Conservation (phyloP, 2,113 vertebrate genomes). For the Xiphophorus maculatus region DNA sequence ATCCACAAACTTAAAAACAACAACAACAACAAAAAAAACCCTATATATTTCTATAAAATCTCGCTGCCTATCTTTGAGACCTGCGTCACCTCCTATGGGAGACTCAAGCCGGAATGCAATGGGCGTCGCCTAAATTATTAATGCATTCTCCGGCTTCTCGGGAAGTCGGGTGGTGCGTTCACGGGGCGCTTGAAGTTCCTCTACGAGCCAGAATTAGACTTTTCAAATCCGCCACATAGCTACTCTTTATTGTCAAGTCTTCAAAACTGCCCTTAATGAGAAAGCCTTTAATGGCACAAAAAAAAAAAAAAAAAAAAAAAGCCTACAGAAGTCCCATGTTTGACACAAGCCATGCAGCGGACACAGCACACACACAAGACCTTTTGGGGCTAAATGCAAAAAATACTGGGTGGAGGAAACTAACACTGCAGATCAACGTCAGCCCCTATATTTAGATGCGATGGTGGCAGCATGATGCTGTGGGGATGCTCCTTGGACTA, state of each 20-base stretch:
- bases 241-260: neutral
- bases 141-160: neutral
- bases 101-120: conserved; percentile 9
- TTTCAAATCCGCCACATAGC: neutral
- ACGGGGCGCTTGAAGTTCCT: neutral
- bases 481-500: neutral
- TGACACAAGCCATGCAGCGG: neutral
- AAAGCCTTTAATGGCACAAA: neutral
- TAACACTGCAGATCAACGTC: neutral
- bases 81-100: conserved; percentile 52
- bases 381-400: neutral
- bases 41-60: neutral
- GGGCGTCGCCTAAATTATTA: conserved; percentile 14
- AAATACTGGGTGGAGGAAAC: neutral
- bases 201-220: neutral
- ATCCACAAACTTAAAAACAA: too few relatives aligned
- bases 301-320: neutral
- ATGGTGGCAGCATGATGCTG: neutral
- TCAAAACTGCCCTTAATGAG: neutral
- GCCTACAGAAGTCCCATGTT: neutral
- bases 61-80: conserved; percentile 6
- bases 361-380: neutral
- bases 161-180: conserved; percentile 42
- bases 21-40: too few relatives aligned
- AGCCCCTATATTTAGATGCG: neutral